phyloP scores from a whole-genome alignment of 2,113 vertebrate species.

The Suncus etruscus region DNA sequence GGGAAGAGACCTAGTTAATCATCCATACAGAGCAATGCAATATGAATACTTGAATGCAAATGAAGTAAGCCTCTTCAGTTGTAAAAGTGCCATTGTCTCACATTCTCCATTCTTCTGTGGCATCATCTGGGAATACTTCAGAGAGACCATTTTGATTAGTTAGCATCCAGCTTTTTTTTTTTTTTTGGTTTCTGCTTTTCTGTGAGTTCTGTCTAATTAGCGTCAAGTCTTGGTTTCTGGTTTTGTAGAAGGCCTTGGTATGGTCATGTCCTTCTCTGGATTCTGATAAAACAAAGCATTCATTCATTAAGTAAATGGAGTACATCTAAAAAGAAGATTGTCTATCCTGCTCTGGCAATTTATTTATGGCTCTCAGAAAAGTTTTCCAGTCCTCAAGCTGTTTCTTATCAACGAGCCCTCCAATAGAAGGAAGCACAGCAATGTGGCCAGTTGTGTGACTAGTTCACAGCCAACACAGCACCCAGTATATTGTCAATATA shows the following conservation, averaged over 20 bases:
- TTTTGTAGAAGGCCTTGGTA: neutral
- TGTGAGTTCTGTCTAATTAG: neutral
- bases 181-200: neutral
- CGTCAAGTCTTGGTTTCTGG: neutral
- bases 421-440: neutral
- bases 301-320: neutral
- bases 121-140: neutral
- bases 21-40: neutral
- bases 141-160: neutral
- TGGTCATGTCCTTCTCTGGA: neutral
- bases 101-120: neutral
- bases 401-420: neutral
- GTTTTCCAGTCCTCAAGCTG: neutral
- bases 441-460: fast-evolving
- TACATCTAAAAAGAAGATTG: neutral
- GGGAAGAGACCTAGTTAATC: neutral
- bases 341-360: neutral
- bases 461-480: neutral
- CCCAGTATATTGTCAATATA: neutral
- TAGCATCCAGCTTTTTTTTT: neutral
- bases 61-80: neutral
- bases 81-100: neutral
- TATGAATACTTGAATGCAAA: neutral
- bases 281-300: neutral
- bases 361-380: neutral